Conservation (phyloP, 2,113 vertebrate species). For the Gallinago undulata region DNA sequence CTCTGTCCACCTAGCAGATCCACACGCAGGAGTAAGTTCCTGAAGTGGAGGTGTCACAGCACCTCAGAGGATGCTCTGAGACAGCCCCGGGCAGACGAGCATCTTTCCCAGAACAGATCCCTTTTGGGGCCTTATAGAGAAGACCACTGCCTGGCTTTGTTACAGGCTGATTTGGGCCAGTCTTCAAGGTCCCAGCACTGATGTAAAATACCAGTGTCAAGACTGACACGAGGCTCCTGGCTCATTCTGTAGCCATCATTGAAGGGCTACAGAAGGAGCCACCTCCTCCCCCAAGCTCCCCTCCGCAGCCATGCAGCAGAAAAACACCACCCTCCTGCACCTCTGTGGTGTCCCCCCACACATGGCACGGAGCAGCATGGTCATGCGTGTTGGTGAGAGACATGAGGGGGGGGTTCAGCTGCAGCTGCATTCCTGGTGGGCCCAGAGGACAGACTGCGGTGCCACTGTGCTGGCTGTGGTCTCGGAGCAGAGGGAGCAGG, state of each 20-base stretch:
- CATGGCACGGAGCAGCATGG: accelerated
- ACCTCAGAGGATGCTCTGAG: neutral
- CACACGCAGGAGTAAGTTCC: neutral
- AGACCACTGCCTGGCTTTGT: accelerated
- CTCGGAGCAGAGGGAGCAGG: accelerated
- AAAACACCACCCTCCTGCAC: accelerated
- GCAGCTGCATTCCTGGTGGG: neutral
- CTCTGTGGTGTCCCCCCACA: accelerated
- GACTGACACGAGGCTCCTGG: neutral
- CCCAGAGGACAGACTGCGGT: accelerated
- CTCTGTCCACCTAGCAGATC: neutral
- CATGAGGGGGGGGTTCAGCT: neutral
- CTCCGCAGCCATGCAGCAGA: accelerated
- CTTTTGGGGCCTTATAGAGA: neutral
- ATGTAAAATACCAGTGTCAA: neutral
- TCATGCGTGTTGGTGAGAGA: accelerated
- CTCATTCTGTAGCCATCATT: accelerated
- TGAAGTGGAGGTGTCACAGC: neutral
- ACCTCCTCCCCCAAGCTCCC: neutral
- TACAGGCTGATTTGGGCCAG: neutral
- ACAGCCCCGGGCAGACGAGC: neutral
- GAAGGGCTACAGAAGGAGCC: neutral
- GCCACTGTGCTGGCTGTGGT: accelerated
- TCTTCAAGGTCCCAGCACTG: neutral
- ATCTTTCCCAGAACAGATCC: neutral